Percentiles rank a stretch among this genome's conserved stretches.
Conservation (phyloP, 1,140 invertebrate species). For the Pteromalus puparum region DNA sequence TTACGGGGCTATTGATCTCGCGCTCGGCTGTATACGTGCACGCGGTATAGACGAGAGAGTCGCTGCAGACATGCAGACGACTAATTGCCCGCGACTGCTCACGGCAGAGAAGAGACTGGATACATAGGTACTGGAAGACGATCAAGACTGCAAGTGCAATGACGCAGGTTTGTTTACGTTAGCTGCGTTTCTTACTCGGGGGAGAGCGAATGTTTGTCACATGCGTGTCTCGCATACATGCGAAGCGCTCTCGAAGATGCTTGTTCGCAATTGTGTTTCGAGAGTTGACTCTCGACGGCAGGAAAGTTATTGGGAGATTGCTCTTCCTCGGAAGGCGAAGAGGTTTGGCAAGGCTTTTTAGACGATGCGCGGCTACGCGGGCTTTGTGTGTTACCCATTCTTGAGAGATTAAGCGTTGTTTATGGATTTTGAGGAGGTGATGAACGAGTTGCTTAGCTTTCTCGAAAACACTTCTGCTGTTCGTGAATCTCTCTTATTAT, state of each 20-base stretch:
- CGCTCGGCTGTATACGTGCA: background rate
- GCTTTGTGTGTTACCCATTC: background rate
- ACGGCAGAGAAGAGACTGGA: background rate
- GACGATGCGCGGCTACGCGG: no score
- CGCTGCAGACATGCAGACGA: background rate
- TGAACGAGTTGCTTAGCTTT: background rate
- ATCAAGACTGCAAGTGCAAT: background rate
- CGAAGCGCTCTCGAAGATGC: no score
- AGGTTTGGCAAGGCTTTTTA: no score
- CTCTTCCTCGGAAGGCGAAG: no score
- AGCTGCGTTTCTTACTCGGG: background rate
- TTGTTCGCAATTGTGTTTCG: no score
- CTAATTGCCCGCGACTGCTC: background rate
- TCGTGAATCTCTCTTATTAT: no score
- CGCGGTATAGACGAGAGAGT: background rate
- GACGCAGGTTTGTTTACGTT: no score
- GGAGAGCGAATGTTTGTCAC: background rate
- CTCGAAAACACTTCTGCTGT: background rate
- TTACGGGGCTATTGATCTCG: conserved; percentile 26
- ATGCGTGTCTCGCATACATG: no score
- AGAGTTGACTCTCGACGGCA: background rate
- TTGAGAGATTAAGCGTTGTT: background rate
- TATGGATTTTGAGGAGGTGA: background rate
- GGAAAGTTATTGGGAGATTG: background rate
- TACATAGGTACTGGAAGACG: background rate